Percentiles rank a stretch among this genome's conserved stretches.
phyloP scores from a whole-genome alignment of 2,113 vertebrate species.

The Corythornis cristatus region DNA sequence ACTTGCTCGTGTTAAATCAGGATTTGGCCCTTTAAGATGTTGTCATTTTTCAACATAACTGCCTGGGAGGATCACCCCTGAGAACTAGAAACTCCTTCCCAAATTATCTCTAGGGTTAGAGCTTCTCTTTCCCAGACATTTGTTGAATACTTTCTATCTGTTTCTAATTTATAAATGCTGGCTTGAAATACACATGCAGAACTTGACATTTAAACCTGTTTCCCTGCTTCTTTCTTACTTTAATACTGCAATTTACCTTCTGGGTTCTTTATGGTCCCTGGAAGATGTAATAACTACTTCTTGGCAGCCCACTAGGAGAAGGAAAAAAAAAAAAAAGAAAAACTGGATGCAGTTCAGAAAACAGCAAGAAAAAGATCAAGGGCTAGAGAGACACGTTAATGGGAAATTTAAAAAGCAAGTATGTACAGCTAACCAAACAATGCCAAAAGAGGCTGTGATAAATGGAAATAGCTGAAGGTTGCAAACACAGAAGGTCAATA shows the following conservation, averaged over 20 bases:
- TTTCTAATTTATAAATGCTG: background rate
- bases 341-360: background rate
- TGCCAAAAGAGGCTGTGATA: background rate
- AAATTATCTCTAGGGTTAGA: background rate
- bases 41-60: background rate
- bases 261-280: background rate
- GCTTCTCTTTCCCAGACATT: background rate
- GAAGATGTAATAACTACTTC: background rate
- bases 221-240: background rate
- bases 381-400: background rate
- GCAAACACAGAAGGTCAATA: background rate
- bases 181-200: background rate
- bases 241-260: background rate
- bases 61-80: background rate
- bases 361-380: background rate
- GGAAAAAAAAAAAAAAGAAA: background rate
- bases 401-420: background rate
- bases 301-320: background rate
- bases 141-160: background rate
- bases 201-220: background rate
- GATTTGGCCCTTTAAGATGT: background rate
- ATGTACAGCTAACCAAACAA: background rate
- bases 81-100: background rate
- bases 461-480: background rate
- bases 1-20: background rate